Conservation (phyloP, 1,140 invertebrate species). For the Euglossa dilemma region DNA sequence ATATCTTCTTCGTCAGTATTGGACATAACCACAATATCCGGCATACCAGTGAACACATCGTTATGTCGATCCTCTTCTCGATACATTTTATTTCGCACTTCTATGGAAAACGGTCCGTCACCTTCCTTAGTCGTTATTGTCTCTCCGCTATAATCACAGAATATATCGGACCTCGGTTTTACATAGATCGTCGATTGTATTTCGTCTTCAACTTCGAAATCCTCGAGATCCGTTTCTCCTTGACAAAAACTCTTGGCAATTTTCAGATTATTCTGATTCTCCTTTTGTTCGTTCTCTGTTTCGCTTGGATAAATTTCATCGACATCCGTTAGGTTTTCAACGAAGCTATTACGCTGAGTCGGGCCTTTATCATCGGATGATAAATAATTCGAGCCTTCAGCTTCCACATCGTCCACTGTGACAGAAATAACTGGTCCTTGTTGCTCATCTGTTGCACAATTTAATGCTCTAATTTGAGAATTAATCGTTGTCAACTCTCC, state of each 20-base stretch:
- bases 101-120: conserved; percentile 79
- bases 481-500: conserved; percentile 75
- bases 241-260: conserved; percentile 61
- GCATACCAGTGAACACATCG: background rate
- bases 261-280: conserved; percentile 34
- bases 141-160: conserved; percentile 76
- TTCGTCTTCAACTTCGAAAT: conserved; percentile 75
- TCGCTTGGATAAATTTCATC: conserved; percentile 80
- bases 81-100: conserved; percentile 78
- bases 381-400: conserved; percentile 45
- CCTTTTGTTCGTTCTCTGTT: conserved; percentile 60
- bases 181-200: conserved; percentile 67
- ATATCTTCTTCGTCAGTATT: conserved; percentile 79
- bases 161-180: conserved; percentile 68
- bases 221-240: conserved; percentile 78
- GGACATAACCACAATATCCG: conserved; percentile 68
- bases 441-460: background rate
- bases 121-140: conserved; percentile 80
- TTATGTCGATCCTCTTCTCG: conserved; percentile 48
- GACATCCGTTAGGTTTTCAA: conserved; percentile 77
- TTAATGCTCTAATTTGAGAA: conserved; percentile 47
- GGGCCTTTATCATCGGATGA: conserved; percentile 54
- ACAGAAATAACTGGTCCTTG: conserved; percentile 75
- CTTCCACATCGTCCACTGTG: conserved; percentile 66
- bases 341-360: conserved; percentile 68